These are phyloP conservation scores for Ardeotis arabs DNA, from an alignment of 2,113 vertebrate species.

Conservation along the genomic window DNA sequence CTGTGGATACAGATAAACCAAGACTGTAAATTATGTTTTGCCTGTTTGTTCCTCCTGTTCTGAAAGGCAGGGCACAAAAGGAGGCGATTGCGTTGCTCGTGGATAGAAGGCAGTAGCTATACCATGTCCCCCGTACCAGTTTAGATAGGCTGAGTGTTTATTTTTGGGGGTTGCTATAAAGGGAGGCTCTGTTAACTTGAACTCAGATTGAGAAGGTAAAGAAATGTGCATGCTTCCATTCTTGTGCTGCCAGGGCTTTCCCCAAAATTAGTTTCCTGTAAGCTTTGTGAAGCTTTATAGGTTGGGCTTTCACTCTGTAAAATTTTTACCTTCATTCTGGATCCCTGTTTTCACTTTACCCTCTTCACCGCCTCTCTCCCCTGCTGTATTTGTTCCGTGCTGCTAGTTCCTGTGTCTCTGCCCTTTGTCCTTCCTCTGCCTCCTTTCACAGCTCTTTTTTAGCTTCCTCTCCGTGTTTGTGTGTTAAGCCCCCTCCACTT, in stretches of 20 bases:
- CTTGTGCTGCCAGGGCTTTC: not conserved
- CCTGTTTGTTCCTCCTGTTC: constrained; percentile 53
- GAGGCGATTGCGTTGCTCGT: not conserved
- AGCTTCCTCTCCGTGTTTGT: not conserved
- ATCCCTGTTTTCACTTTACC: not conserved
- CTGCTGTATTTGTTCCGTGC: not conserved
- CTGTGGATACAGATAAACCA: constrained; percentile 65
- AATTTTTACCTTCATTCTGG: not conserved
- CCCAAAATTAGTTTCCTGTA: not conserved
- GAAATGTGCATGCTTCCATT: not conserved
- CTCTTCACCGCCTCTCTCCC: not conserved
- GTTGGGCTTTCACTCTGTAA: not conserved
- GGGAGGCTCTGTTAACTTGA: not conserved
- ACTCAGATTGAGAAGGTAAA: not conserved
- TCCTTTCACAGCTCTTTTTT: not conserved
- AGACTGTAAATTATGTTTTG: constrained; percentile 65
- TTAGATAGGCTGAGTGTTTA: not conserved
- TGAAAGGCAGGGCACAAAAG: constrained; percentile 45
- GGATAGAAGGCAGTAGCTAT: not conserved
- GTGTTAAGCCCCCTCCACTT: not conserved
- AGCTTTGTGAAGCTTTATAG: not conserved
- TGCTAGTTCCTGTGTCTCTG: not conserved
- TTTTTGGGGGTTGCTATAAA: constrained; percentile 12
- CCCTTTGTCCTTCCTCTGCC: not conserved
- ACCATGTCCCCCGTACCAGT: not conserved